phyloP scores from a whole-genome alignment of 2,113 vertebrate species.

The Paralichthys olivaceus region DNA sequence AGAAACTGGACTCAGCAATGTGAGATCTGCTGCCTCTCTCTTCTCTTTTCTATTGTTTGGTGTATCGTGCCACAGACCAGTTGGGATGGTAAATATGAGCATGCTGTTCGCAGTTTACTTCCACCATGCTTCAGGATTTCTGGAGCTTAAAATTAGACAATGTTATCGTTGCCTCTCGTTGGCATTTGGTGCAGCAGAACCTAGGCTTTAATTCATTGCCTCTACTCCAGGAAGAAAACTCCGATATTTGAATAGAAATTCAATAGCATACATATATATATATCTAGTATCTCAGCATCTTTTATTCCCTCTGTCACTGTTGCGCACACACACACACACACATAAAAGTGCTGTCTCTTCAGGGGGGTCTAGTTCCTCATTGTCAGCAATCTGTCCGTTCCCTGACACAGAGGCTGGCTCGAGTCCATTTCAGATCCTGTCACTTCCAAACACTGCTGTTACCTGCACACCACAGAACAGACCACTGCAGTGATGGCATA shows the following conservation, averaged over 20 bases:
- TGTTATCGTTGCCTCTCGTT: conserved; percentile 2
- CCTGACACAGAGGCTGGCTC: conserved; percentile 53
- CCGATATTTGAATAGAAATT: conserved; percentile 11
- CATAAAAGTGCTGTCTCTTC: conserved; percentile 46
- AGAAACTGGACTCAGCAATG: conserved; percentile 40
- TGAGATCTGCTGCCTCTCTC: conserved; percentile 51
- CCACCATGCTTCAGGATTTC: conserved; percentile 30
- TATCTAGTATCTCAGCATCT: conserved; percentile 27
- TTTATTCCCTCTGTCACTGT: conserved; percentile 2
- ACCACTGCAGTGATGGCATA: conserved; percentile 48
- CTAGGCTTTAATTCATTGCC: no score
- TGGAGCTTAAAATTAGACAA: conserved; percentile 13
- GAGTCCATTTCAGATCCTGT: conserved; percentile 66
- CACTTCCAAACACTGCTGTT: conserved; percentile 63
- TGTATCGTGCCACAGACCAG: conserved; percentile 54
- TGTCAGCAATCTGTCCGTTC: conserved; percentile 70
- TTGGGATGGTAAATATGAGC: conserved; percentile 53
- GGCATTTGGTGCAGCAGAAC: conserved; percentile 25
- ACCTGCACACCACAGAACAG: conserved; percentile 54
- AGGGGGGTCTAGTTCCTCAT: conserved; percentile 56
- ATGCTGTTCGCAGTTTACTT: conserved; percentile 50
- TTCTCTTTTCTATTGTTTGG: conserved; percentile 56
- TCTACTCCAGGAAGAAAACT: conserved; percentile 4
- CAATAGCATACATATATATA: conserved; percentile 9
- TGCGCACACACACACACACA: conserved; percentile 15